Base-by-base conservation (phyloP, 2,113 vertebrate species). In the Elaphurus davidianus region DNA sequence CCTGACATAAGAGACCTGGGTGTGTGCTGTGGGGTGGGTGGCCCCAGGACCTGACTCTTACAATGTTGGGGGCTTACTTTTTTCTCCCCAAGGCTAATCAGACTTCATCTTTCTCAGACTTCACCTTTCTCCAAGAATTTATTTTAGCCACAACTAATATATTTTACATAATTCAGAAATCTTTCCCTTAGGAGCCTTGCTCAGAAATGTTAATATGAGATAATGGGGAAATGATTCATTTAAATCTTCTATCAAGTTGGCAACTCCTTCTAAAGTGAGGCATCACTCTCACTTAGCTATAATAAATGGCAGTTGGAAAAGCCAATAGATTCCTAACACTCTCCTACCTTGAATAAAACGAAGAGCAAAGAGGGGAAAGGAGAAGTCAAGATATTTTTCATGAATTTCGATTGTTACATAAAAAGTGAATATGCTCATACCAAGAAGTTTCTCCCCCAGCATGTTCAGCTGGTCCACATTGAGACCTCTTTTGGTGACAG, bases 401-500 rank as follows among this genome's bases (percentile, higher is more conserved):
- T 52, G 15, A 12, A 60, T 87, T 87, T 57, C 17, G 21, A 30
- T 27, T 81, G 92, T 74, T 5, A 59, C 0, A 1, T 8, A 76
- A 52, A 50, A 86, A 94, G 43, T 81, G 40, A 86, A 43, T 15
- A 33, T 19, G 88, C 16, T 52, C 98, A 4, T 99, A 99, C 99
- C 99, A 25, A 99, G 99, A n/a, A 99, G 99, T n/a, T 99, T 99
- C 87, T 99, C 99, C 59, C 99, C 99, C 91, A 99, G 94, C 99
- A 99, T 99, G 97, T 57, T 99, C 93, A 99, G 99, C 93, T 99
- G 99, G 67, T 99, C 99, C 33, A 98, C 81, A 23, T 99, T 99
- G 13, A 99, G 99, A 57, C 98, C 99, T 87, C 99, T 99, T 82
- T 99, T 99, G 43, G 99, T 99, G 87, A 99, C 98, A 0, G 99